A percentile compares a stretch with the other conserved stretches of the same genome.
These are phyloP conservation scores for Apostichopus parvimensis DNA, from an alignment of 35 echinoderm and acorn worm genomes.

Conservation along the genomic window DNA sequence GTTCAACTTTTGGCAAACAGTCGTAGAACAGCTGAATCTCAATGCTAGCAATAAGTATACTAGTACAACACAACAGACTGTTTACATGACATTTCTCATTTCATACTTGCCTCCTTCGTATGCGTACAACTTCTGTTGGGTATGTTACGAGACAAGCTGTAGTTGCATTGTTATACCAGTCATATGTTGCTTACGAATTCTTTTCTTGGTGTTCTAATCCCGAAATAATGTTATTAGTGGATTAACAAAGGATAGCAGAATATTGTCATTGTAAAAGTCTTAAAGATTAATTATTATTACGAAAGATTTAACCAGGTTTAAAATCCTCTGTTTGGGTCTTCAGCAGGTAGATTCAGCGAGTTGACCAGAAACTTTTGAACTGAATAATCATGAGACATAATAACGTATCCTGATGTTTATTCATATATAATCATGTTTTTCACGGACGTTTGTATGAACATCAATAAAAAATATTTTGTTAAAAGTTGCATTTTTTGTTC, in stretches of 20 bases:
- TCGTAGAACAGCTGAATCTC: no score
- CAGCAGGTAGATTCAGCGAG: not conserved
- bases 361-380: not conserved
- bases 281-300: not conserved
- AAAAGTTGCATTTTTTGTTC: no score
- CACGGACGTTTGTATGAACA: not conserved
- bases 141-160: no score
- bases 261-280: not conserved
- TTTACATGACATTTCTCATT: no score
- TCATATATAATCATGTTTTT: not conserved
- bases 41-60: no score
- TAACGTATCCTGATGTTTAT: constrained; percentile 1
- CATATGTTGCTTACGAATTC: no score
- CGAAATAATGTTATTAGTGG: not conserved
- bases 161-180: no score
- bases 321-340: not conserved
- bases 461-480: no score
- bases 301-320: constrained; percentile 23
- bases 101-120: not conserved
- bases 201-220: not conserved
- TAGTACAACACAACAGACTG: no score
- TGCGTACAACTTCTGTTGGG: not conserved
- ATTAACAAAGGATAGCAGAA: not conserved
- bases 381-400: not conserved
- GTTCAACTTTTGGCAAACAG: no score